These are phyloP conservation scores for Ursus arctos DNA, from an alignment of 2,113 vertebrate species.

Conservation along the genomic window DNA sequence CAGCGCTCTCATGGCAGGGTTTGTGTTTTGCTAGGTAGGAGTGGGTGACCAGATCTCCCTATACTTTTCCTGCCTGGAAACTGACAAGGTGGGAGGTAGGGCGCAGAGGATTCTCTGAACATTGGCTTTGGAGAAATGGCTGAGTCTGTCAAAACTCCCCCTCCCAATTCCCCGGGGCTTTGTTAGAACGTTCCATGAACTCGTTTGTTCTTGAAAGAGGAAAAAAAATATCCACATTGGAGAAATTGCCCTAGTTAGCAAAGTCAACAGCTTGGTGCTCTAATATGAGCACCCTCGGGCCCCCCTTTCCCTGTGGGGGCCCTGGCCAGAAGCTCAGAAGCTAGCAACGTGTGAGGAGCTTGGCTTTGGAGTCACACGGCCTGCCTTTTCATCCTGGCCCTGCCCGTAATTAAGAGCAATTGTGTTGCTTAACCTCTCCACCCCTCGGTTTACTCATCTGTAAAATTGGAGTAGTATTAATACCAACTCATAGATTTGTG, in stretches of 20 bases:
- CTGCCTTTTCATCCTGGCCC: neutral
- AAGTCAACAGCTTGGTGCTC: neutral
- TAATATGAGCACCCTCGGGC: rapidly evolving
- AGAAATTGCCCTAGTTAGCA: neutral
- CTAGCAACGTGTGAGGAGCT: neutral
- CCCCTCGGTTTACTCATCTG: neutral
- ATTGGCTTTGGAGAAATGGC: neutral
- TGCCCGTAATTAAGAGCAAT: neutral
- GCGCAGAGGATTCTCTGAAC: neutral
- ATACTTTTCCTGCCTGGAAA: neutral
- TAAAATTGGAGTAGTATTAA: neutral
- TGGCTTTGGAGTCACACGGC: neutral
- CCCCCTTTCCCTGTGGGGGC: neutral
- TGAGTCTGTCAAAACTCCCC: neutral
- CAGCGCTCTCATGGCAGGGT: neutral
- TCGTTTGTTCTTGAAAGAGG: neutral
- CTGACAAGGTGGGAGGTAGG: neutral
- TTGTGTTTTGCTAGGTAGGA: neutral
- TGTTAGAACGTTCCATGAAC: neutral
- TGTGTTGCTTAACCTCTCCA: neutral
- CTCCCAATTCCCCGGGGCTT: neutral
- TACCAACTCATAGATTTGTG: neutral
- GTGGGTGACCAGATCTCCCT: slow-evolving; percentile 4
- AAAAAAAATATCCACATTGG: neutral
- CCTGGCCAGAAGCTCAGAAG: neutral